Evolutionary conservation across 2,888 invertebrate species (phyloP).

Genomic region (Ariolimax columbianus): DNA sequence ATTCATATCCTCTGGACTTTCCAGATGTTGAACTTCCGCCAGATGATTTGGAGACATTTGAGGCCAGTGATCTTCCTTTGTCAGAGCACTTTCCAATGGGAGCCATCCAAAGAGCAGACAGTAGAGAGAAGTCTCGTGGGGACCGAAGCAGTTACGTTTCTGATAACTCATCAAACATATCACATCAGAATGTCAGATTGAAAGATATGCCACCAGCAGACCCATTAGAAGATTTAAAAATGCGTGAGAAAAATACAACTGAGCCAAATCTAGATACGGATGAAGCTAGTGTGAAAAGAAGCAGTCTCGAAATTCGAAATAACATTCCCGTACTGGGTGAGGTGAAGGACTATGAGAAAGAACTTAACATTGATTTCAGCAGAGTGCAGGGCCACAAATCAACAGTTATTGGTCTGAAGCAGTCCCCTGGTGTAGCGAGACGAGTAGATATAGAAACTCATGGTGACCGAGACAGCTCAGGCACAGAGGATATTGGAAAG

Average conservation of each 20-base stretch:
- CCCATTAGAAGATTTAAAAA: constrained; percentile 15
- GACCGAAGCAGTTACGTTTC: constrained; percentile 36
- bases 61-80: constrained; percentile 58
- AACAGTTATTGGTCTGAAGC: constrained; percentile 70
- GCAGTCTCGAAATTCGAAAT: constrained; percentile 76
- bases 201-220: constrained; percentile 27
- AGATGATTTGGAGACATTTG: constrained; percentile 62
- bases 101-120: constrained; percentile 35
- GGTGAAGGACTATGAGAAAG: constrained; percentile 73
- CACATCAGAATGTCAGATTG: constrained; percentile 42
- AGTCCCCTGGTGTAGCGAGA: constrained; percentile 77
- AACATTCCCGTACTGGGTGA: constrained; percentile 75
- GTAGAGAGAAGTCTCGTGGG: constrained; percentile 16
- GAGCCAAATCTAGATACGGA: constrained; percentile 19
- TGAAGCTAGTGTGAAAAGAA: constrained; percentile 58
- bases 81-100: constrained; percentile 57
- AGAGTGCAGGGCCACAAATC: constrained; percentile 70
- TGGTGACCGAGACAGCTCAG: constrained; percentile 17
- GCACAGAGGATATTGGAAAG: background rate
- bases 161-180: constrained; percentile 37
- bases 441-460: constrained; percentile 59
- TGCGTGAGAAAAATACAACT: constrained; percentile 34
- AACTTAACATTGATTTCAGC: constrained; percentile 54
- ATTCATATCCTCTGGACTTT: constrained; percentile 69
- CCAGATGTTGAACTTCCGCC: constrained; percentile 64